A percentile compares a stretch with the other conserved stretches of the same genome.
phyloP scores from a whole-genome alignment of 2,113 vertebrate genomes.

The Dicerorhinus sumatrensis region DNA sequence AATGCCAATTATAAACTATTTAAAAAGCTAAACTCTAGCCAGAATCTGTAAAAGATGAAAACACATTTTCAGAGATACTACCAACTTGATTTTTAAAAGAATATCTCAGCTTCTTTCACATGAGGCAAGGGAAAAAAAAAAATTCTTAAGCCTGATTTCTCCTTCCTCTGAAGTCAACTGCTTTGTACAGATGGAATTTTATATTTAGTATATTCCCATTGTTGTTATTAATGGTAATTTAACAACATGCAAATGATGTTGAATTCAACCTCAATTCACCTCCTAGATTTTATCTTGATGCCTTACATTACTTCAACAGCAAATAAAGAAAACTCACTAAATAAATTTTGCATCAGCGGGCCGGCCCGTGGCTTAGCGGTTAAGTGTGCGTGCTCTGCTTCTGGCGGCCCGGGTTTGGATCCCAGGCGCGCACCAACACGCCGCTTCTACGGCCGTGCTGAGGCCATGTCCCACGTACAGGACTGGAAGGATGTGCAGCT shows the following conservation, averaged over 20 bases:
- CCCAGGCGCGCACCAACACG: too few species aligned
- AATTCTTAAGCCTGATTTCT: conserved; percentile 34
- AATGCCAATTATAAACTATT: neutral
- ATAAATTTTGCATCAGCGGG: neutral
- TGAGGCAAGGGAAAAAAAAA: neutral
- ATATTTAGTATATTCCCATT: neutral
- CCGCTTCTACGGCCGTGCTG: too few species aligned
- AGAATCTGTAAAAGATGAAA: neutral
- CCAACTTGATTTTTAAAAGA: neutral
- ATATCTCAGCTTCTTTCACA: neutral
- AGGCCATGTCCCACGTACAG: too few species aligned
- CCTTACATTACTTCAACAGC: neutral
- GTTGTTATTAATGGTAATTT: conserved; percentile 18
- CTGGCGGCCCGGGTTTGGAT: too few species aligned
- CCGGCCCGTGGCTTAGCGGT: too few species aligned
- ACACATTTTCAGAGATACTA: neutral
- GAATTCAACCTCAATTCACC: neutral
- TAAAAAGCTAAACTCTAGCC: conserved; percentile 8
- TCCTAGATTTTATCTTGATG: neutral
- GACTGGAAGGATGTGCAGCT: too few species aligned
- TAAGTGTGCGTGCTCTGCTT: too few species aligned
- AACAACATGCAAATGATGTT: neutral
- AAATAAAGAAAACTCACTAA: neutral
- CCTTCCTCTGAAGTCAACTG: neutral
- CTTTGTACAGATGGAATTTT: neutral